Evolutionary conservation across 1,140 invertebrate genomes (phyloP), one percentile per base, ranked within the genome.

Genomic region (Archivesica marissinica): DNA sequence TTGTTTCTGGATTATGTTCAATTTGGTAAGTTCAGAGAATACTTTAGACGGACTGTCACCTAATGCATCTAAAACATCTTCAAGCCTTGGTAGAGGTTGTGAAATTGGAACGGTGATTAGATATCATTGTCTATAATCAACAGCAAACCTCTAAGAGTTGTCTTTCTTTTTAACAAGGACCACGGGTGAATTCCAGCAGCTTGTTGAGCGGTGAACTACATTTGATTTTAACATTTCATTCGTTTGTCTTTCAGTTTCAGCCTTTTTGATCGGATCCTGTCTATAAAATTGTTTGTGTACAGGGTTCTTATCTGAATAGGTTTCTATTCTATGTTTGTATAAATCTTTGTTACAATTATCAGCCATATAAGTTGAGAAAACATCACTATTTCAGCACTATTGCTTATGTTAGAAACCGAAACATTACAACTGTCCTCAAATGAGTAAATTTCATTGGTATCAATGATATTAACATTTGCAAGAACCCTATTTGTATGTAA

Each of bases 11-110:
- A 64, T 86, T 76, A 25, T 86, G 44, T 25, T 44, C 64, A 15
- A 88, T 80, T 59, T 89, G 88, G 64, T 66, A 87, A 89, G 30
- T n/a, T 66, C 54, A 11, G 44, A 72, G 52, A 87, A 89, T 3
- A 85, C 72, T 15, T 75, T 50, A 0, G 84, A 44, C 64, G 86
- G 75, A n/a, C 76, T 35, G 44, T 84, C 79, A 47, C 85, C 80
- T 15, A 90, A 38, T 15, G 70, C 75, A 33, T 86, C 86, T 66
- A 85, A 80, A 25, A 89, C 84, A 75, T 86, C 85, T 28, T 86
- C 83, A 15, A 77, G 13, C 11, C 59, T 52, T 52, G 86, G 81
- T 2, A 89, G 20, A 0, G 87, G 72, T 28, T 85, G 74, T 9
- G 33, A 79, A 4, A 85, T 82, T 38, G 86, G 81, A 30, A 79